Evolutionary conservation across 2,797 vertebrate genomes (phyloP).

Genomic region (Ctenochaetus hawaiiensis): DNA sequence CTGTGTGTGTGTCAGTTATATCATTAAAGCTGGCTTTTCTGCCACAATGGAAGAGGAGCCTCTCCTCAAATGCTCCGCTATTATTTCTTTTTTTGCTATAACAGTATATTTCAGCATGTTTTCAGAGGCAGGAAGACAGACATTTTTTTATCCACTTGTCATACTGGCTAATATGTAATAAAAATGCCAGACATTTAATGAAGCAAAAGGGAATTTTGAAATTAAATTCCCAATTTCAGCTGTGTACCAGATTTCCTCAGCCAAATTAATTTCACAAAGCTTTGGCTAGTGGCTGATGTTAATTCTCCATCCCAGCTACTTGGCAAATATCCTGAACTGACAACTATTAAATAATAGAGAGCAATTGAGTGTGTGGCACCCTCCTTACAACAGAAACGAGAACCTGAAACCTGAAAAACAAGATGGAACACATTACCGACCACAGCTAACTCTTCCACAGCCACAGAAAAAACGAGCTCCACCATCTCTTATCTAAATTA

Average conservation of each 20-base stretch:
- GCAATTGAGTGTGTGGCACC: constrained; percentile 23
- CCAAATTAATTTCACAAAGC: not conserved
- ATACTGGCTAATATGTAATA: not conserved
- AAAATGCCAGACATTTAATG: constrained; percentile 3
- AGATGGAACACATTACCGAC: constrained; percentile 48
- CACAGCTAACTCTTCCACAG: constrained; percentile 64
- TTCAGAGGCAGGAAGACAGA: not conserved
- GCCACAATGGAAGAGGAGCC: constrained; percentile 21
- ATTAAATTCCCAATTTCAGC: not conserved
- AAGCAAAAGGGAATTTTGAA: not conserved
- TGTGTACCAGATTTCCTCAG: not conserved
- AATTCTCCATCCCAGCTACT: not conserved
- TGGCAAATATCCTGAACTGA: not conserved
- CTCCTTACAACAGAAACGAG: constrained; percentile 2
- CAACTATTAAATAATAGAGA: constrained; percentile 9
- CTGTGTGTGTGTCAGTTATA: constrained; percentile 14
- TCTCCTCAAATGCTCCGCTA: constrained; percentile 30
- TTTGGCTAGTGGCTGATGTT: not conserved
- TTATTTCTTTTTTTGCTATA: not conserved
- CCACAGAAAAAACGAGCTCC: constrained; percentile 68
- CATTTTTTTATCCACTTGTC: not conserved
- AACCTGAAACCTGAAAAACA: constrained; percentile 22
- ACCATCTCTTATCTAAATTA: constrained; percentile 82
- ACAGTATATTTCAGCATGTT: not conserved
- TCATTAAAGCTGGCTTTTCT: constrained; percentile 33